Percentiles rank a stretch among this genome's conserved stretches.
These are phyloP conservation scores for Ammodytes marinus DNA, from an alignment of 2,113 vertebrate species.

Conservation along the genomic window DNA sequence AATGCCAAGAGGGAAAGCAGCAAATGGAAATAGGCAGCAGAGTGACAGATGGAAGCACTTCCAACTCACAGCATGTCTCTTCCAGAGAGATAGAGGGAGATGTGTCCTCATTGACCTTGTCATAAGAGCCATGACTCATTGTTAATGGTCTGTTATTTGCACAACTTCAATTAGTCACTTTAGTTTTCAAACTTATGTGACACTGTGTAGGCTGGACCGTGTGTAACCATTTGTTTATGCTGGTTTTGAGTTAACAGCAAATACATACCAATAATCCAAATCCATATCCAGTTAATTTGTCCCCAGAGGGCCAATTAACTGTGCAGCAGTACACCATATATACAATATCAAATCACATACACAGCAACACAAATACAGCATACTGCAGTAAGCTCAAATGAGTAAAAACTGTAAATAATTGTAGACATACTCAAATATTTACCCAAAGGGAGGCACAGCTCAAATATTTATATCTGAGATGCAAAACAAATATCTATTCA, in stretches of 20 bases:
- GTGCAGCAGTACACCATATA: no score
- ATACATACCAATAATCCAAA: not conserved
- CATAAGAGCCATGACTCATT: slow-evolving; percentile 22
- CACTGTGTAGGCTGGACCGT: not conserved
- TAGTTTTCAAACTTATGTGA: not conserved
- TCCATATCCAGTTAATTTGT: not conserved
- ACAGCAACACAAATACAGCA: no score
- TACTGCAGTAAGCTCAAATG: no score
- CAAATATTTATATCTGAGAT: no score
- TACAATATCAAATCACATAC: no score
- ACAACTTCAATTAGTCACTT: slow-evolving; percentile 13
- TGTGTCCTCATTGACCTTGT: slow-evolving; percentile 42
- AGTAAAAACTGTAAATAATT: no score
- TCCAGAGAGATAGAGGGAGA: not conserved
- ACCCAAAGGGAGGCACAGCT: no score
- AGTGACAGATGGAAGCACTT: slow-evolving; percentile 47
- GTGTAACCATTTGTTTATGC: not conserved
- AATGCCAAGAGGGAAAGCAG: not conserved
- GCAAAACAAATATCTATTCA: not conserved
- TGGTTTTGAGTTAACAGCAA: not conserved
- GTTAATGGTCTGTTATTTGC: slow-evolving; percentile 24
- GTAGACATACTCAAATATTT: no score
- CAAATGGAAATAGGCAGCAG: not conserved
- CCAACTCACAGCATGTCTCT: slow-evolving; percentile 25
- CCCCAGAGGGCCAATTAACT: no score